These are phyloP conservation scores for Agelaius tricolor DNA, from an alignment of 2,113 vertebrate species.

Conservation along the genomic window DNA sequence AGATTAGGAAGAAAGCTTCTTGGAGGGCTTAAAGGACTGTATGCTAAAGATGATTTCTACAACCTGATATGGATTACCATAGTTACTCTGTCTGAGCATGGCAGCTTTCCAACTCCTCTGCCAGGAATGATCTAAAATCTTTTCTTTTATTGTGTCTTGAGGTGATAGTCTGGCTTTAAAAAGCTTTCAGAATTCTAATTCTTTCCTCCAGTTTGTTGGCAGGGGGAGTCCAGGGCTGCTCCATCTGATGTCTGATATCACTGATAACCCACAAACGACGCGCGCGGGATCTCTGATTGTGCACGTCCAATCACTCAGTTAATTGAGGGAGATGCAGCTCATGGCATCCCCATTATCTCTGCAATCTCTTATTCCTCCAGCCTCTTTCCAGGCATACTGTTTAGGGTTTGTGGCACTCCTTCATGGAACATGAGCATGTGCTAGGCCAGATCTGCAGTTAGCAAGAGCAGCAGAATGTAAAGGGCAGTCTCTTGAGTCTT, in stretches of 20 bases:
- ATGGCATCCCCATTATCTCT: slow-evolving; percentile 35
- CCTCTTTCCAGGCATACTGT: not conserved
- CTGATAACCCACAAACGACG: slow-evolving; percentile 57
- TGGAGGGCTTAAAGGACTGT: slow-evolving; percentile 42
- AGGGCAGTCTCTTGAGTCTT: slow-evolving; percentile 57
- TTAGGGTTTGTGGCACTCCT: not conserved
- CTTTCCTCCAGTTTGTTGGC: slow-evolving; percentile 46
- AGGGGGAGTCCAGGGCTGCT: not conserved
- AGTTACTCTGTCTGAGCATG: slow-evolving; percentile 32
- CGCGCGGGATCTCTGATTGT: slow-evolving; percentile 28
- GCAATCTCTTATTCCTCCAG: slow-evolving; percentile 9
- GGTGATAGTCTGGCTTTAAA: slow-evolving; percentile 57
- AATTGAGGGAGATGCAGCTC: slow-evolving; percentile 59
- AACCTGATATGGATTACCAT: slow-evolving; percentile 61
- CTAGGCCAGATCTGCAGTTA: slow-evolving; percentile 22
- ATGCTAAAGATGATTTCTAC: slow-evolving; percentile 63
- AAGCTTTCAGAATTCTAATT: slow-evolving; percentile 62
- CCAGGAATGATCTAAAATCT: slow-evolving; percentile 70
- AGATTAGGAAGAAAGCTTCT: slow-evolving; percentile 63
- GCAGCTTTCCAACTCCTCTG: slow-evolving; percentile 65
- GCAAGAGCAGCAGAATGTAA: slow-evolving; percentile 61
- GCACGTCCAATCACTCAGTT: slow-evolving; percentile 56
- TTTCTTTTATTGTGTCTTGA: slow-evolving; percentile 65
- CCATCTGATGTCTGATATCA: slow-evolving; percentile 29
- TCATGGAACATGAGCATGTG: not conserved